A percentile compares a stretch with the other conserved stretches of the same genome.
These are phyloP conservation scores for Theristicus caerulescens DNA, from an alignment of 2,113 vertebrate species.

Conservation along the genomic window DNA sequence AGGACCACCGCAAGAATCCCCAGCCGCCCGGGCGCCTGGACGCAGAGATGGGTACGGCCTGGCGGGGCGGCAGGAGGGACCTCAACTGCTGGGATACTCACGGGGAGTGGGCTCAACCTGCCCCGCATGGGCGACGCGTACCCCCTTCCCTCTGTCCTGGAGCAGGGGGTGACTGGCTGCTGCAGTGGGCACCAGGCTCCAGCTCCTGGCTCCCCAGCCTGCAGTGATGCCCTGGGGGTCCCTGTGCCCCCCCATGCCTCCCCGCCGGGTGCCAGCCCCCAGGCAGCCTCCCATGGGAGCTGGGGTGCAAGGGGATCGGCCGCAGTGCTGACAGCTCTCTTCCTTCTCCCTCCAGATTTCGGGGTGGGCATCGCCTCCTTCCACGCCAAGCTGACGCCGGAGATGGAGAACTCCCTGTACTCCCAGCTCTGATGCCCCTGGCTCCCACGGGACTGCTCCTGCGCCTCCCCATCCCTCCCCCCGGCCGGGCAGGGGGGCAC, in stretches of 20 bases:
- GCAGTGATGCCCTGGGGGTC: not conserved
- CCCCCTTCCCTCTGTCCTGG: not conserved
- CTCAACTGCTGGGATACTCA: rapidly evolving
- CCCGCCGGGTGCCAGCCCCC: rapidly evolving
- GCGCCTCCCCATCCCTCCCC: not conserved
- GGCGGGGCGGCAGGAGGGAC: not conserved
- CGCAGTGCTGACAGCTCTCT: not conserved
- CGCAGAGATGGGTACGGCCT: slow-evolving; percentile 61
- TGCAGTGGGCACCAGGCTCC: not conserved
- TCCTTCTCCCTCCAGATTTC: slow-evolving; percentile 44
- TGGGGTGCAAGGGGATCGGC: rapidly evolving
- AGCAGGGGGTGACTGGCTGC: rapidly evolving
- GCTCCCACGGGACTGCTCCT: not conserved
- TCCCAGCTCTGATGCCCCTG: slow-evolving; percentile 58
- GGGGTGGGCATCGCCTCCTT: slow-evolving; percentile 52
- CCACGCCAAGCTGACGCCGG: slow-evolving; percentile 61
- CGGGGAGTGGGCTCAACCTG: rapidly evolving
- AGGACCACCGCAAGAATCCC: slow-evolving; percentile 77
- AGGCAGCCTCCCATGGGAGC: rapidly evolving
- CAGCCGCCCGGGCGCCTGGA: slow-evolving; percentile 34
- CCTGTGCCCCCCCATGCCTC: rapidly evolving
- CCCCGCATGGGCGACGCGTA: rapidly evolving
- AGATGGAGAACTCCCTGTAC: slow-evolving; percentile 70
- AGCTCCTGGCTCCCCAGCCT: not conserved
- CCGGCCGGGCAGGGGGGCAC: not conserved